Base-by-base conservation (phyloP, 2,888 invertebrate species). In the Drosophila algonquin region DNA sequence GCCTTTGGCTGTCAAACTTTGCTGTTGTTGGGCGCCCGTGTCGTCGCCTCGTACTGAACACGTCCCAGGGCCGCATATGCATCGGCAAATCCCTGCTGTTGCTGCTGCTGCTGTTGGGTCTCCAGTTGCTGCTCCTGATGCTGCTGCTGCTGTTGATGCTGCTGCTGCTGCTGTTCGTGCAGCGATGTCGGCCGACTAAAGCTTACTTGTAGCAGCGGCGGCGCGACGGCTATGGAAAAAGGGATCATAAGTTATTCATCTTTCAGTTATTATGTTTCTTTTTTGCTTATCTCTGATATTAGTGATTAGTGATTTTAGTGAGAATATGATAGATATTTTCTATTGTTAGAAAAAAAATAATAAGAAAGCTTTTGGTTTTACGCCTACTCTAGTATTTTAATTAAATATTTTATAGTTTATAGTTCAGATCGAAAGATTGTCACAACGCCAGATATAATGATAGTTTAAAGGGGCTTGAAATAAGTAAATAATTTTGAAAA, bases 201-300 rank as follows among this genome's bases (percentile, higher is more conserved):
- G 90, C 90, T 92, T 92, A 87, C 92, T 92, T 90, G 92, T 91
- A 89, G 92, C 91, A 86, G 91, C 79, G 90, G 92, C 89, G 91
- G 91, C 81, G 88, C 92, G 92, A 89, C 92, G 92, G 89, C 92
- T 92, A 71, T 6, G n/a, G 9, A 1, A 32, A 3, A 40, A 35
- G 10, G 10, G 10, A 57, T 46, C 8, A 40, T 1, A n/a, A 10
- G 21, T 63, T 53, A 40, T 3, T 45, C n/a, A 35, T 24, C 5
- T 4, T 40, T 12, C 18, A 47, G 10, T 12, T 12, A 12, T 35
- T 0, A 35, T 35, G 10, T 12, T 10, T 3, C 5, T 16, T 6
- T 4, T 6, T 3, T 8, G 9, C 18, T 18, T 21, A 6, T 27
- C 27, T 44, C 8, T 5, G 18, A 51, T 0, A n/a, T 10, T 18